Conservation (phyloP, 1,140 invertebrate species). For the Scylla paramamosain region DNA sequence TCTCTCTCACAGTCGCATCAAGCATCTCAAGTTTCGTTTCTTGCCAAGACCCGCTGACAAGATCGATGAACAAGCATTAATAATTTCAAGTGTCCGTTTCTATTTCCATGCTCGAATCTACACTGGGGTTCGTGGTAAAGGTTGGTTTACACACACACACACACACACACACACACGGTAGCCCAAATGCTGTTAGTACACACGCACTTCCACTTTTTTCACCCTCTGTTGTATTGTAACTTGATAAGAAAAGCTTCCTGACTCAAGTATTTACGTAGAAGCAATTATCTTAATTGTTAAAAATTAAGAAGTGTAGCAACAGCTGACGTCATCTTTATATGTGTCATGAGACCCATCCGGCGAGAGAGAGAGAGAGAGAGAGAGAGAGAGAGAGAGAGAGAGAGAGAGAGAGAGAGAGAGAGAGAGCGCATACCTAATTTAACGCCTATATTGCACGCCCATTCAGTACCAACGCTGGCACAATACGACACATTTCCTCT, state of each 20-base stretch:
- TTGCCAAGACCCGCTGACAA: background rate
- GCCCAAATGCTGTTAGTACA: too few relatives aligned
- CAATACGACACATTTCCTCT: too few relatives aligned
- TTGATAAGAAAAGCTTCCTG: background rate
- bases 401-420: background rate
- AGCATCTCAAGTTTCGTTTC: background rate
- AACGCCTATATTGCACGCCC: too few relatives aligned
- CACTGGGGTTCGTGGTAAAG: too few relatives aligned
- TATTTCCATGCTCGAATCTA: too few relatives aligned
- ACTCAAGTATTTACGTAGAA: background rate
- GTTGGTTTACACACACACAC: too few relatives aligned
- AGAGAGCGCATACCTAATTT: too few relatives aligned
- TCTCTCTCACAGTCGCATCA: background rate
- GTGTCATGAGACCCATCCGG: conserved; percentile 12
- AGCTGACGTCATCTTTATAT: background rate
- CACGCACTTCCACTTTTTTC: background rate
- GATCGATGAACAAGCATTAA: background rate
- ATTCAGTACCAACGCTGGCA: too few relatives aligned
- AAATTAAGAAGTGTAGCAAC: background rate
- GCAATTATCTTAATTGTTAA: background rate
- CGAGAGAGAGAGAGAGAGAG: background rate
- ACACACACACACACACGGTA: too few relatives aligned
- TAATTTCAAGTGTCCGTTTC: background rate
- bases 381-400: background rate
- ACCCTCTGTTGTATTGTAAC: too few relatives aligned